phyloP scores from a whole-genome alignment of 2,888 invertebrate species.

The Hirtodrosophila trivittata region DNA sequence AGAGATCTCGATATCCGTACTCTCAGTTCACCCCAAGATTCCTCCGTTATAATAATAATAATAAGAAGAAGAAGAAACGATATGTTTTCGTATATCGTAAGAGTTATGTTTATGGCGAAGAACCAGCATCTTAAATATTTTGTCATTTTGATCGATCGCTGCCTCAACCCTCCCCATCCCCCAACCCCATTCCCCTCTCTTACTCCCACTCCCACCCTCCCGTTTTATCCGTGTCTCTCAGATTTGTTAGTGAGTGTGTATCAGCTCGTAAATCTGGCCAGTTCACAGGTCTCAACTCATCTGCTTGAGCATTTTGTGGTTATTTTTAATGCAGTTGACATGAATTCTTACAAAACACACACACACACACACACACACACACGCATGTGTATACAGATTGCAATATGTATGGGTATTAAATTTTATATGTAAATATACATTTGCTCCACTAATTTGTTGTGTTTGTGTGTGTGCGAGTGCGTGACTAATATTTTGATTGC shows the following conservation, averaged over 20 bases:
- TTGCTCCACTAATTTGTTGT: conserved; percentile 68
- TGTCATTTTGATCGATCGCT: conserved; percentile 61
- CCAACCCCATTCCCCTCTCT: no score
- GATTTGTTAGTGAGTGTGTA: conserved; percentile 31
- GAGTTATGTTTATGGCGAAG: background rate
- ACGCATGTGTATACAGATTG: conserved; percentile 35
- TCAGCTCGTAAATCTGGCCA: conserved; percentile 36
- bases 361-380: conserved; percentile 36
- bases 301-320: conserved; percentile 56
- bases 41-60: background rate
- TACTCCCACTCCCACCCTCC: background rate
- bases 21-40: no score
- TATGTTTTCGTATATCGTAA: background rate
- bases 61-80: background rate
- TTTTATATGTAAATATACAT: conserved; percentile 50
- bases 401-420: conserved; percentile 25
- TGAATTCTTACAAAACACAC: conserved; percentile 73
- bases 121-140: conserved; percentile 43
- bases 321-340: conserved; percentile 73
- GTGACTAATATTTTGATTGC: conserved; percentile 74
- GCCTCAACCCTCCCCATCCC: background rate
- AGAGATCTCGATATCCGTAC: no score
- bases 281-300: conserved; percentile 40
- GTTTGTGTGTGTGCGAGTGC: conserved; percentile 55
- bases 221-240: conserved; percentile 14